Evolutionary conservation across 2,797 vertebrate genomes (phyloP).

Genomic region (Scarus forsteni): DNA sequence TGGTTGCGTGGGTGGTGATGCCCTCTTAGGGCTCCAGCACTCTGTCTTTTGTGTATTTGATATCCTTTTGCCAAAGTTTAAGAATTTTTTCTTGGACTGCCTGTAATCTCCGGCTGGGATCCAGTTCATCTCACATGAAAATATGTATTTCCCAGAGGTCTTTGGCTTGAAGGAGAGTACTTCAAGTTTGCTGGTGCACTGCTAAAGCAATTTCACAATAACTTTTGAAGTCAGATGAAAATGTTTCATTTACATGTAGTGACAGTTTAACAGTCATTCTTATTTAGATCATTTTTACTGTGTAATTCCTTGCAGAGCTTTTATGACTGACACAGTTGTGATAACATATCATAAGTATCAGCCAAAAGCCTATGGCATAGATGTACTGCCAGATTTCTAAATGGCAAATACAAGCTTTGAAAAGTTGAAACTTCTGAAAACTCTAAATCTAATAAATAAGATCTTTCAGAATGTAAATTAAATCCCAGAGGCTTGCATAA

Average conservation of each 20-base stretch:
- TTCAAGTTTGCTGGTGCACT: constrained; percentile 1
- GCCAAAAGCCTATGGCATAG: background rate
- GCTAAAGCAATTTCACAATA: background rate
- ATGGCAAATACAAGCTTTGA: background rate
- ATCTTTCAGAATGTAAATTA: background rate
- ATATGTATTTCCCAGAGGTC: constrained; percentile 31
- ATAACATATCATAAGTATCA: background rate
- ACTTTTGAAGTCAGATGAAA: background rate
- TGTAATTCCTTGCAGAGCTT: background rate
- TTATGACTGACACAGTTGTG: background rate
- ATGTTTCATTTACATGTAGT: background rate
- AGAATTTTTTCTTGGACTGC: no score
- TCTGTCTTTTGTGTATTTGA: constrained; percentile 10
- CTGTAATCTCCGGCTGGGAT: constrained; percentile 18
- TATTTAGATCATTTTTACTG: no score
- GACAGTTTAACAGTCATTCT: background rate
- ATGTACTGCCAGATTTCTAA: background rate
- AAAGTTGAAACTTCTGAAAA: background rate
- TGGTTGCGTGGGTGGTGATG: constrained; percentile 16
- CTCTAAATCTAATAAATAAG: background rate
- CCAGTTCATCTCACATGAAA: constrained; percentile 39
- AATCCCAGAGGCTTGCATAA: background rate
- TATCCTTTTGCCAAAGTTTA: no score
- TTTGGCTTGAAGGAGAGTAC: constrained; percentile 3
- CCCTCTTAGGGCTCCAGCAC: constrained; percentile 8